These are phyloP conservation scores for Cosmia pyralina DNA, from an alignment of 2,888 invertebrate genomes.

Conservation along the genomic window DNA sequence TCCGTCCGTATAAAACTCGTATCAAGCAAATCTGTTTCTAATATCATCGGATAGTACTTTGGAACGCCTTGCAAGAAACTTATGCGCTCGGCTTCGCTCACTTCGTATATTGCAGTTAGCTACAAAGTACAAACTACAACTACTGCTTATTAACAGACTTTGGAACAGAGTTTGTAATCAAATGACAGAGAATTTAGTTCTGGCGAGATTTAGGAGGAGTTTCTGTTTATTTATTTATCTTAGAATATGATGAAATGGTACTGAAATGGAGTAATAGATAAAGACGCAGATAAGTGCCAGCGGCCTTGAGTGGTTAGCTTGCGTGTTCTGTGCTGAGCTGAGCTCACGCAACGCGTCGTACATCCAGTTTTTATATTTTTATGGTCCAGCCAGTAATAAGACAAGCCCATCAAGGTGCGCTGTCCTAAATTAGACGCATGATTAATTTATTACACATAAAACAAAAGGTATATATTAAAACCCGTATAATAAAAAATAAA, in stretches of 20 bases:
- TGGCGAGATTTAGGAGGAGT: neutral
- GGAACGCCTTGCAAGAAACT: constrained; percentile 58
- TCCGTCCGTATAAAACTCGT: constrained; percentile 71
- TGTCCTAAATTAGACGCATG: no score
- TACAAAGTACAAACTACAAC: constrained; percentile 31
- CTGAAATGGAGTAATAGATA: neutral
- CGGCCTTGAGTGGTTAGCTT: no score
- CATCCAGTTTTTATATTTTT: no score
- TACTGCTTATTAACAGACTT: constrained; percentile 40
- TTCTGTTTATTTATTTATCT: constrained; percentile 4
- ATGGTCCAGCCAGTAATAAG: no score
- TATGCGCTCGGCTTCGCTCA: constrained; percentile 40
- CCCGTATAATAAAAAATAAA: no score
- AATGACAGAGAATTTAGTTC: constrained; percentile 34
- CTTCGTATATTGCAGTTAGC: constrained; percentile 64
- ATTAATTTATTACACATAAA: no score
- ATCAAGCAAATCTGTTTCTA: constrained; percentile 79
- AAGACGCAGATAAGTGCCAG: no score
- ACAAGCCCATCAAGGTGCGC: no score
- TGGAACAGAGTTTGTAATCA: constrained; percentile 34
- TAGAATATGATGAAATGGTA: neutral
- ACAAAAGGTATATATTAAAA: no score
- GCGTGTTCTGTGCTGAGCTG: no score
- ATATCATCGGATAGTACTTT: constrained; percentile 74
- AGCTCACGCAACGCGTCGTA: no score